Percentiles rank a stretch among this genome's conserved stretches.
Evolutionary conservation across 1,140 invertebrate species (phyloP).

Genomic region (Drosophila orena): DNA sequence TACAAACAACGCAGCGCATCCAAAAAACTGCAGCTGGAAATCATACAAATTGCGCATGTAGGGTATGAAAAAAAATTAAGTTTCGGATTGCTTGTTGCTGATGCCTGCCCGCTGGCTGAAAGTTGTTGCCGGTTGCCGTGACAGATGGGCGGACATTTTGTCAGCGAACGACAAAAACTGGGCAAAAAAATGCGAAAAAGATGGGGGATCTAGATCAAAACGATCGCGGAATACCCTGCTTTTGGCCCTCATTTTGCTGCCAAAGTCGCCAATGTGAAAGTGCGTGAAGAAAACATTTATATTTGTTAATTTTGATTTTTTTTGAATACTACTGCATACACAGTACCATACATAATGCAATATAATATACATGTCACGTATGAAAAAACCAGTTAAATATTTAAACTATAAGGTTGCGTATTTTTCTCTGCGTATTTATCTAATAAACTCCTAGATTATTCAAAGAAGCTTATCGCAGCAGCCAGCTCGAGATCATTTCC

Average conservation of each 20-base stretch:
- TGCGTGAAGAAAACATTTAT: too few relatives aligned
- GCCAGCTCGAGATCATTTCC: conserved; percentile 2
- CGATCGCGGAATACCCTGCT: conserved; percentile 26
- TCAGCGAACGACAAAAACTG: conserved; percentile 45
- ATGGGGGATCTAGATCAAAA: neutral
- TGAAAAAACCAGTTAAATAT: too few relatives aligned
- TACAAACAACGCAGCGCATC: conserved; percentile 11
- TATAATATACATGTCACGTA: too few relatives aligned
- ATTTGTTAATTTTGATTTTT: too few relatives aligned
- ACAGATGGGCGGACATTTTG: conserved; percentile 81
- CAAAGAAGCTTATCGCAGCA: neutral
- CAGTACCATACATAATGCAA: too few relatives aligned
- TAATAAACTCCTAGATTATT: neutral
- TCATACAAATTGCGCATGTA: conserved; percentile 67
- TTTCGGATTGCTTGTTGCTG: conserved; percentile 61
- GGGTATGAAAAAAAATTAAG: conserved; percentile 35
- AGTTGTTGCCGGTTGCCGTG: conserved; percentile 59
- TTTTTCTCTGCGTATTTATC: neutral
- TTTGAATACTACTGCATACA: too few relatives aligned
- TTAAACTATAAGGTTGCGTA: too few relatives aligned
- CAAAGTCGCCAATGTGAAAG: too few relatives aligned
- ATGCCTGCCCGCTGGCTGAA: conserved; percentile 52
- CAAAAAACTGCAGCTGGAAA: conserved; percentile 49
- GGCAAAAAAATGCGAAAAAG: neutral
- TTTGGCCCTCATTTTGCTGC: neutral